Base-by-base conservation (phyloP, 64 coral and sea anemone genomes). In the Pocillopora damicornis region DNA sequence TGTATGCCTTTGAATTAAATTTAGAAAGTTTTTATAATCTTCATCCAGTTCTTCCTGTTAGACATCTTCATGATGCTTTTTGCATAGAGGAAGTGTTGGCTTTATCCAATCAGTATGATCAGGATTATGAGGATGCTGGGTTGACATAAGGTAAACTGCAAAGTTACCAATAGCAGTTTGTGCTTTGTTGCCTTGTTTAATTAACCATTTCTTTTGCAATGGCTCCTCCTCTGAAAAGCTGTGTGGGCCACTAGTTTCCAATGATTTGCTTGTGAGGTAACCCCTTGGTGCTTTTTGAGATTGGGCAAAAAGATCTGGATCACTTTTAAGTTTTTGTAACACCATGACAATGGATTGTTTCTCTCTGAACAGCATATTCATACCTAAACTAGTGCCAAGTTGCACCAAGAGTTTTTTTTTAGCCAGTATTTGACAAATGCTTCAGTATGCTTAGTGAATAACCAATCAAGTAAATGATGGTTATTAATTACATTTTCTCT, bases 381-480 rank as follows among this genome's bases (percentile, higher is more conserved):
- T 84, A 90, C 60, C 89, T 76, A 84, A 83, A 90, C 79, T 63
- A 82, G 76, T 84, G 61, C 69, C 89, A 90, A 63, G 79, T 59
- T 75, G 89, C 25, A 75, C 80, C 80, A n/a, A 90, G 58, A 15
- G 72, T 75, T 16, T 90, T 51, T 51, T 76, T 90, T 76, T 14
- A 90, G 60, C 89, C 89, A 84, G 15, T 61, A 84, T 4, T 91
- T 86, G 0, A 87, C 90, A 91, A 91, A 91, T 14, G 69, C 34
- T 73, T 92, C 90, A 38, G 76, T 87, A 18, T 83, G 34, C 72
- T 87, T 62, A 59, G 90, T 87, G 62, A 92, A 92, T 34, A 92
- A 87, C 90, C 84, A 91, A 14, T 91, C 90, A 78, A 91, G 82
- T 10, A 91, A 77, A 67, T 91, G 89, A 38, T 81, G 89, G 42